Evolutionary conservation across 2,797 vertebrate genomes (phyloP).

Genomic region (Poeciliopsis paucimaculata): DNA sequence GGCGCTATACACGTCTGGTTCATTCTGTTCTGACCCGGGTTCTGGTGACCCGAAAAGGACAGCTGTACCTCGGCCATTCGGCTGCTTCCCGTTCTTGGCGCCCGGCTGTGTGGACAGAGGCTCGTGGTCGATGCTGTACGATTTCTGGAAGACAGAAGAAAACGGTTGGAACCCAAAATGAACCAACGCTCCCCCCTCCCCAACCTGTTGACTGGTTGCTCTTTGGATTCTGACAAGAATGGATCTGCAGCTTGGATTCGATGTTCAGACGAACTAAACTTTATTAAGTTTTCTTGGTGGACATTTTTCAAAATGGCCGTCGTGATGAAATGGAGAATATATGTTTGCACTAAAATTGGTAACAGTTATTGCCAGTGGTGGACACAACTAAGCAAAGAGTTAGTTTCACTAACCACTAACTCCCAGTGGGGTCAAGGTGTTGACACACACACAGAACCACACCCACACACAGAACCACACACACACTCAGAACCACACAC

Average conservation of each 20-base stretch:
- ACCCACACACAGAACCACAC: no score
- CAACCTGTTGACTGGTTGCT: neutral
- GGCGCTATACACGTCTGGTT: no score
- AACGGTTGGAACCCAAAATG: neutral
- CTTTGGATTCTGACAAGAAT: neutral
- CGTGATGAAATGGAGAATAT: no score
- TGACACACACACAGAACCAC: no score
- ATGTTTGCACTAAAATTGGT: no score
- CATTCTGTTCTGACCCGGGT: neutral
- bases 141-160: slow-evolving; percentile 77
- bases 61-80: slow-evolving; percentile 80
- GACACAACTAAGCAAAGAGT: no score
- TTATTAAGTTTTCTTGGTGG: neutral
- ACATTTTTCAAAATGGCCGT: no score
- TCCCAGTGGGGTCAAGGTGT: no score
- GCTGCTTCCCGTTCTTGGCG: slow-evolving; percentile 76
- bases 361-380: no score
- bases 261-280: neutral
- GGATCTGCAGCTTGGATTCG: no score
- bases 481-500: no score
- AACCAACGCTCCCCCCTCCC: neutral
- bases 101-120: slow-evolving; percentile 59
- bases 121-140: slow-evolving; percentile 80
- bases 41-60: slow-evolving; percentile 29
- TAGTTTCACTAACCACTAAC: no score